Conservation (phyloP, 2,797 vertebrate species). For the Brachymystax lenok region DNA sequence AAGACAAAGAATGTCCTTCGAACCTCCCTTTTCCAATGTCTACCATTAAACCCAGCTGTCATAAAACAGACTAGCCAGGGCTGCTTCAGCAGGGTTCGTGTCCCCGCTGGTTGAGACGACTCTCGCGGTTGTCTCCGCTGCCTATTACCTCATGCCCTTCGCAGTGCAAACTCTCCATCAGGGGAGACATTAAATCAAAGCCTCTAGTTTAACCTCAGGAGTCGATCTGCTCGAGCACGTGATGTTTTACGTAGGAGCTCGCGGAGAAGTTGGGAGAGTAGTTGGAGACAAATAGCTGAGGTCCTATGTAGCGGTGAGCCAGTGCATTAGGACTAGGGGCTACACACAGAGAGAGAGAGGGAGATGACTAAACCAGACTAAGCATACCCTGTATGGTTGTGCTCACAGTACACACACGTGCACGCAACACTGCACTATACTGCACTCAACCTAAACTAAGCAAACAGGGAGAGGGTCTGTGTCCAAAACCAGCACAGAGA, state of each 20-base stretch:
- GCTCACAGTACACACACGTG: neutral
- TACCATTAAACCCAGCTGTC: conserved; percentile 48
- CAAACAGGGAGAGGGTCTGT: conserved; percentile 18
- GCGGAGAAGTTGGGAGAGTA: neutral
- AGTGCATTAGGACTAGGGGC: neutral
- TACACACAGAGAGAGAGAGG: neutral
- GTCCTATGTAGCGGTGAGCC: neutral
- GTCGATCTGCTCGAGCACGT: neutral
- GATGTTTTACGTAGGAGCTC: neutral
- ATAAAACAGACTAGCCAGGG: conserved; percentile 40
- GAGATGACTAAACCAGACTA: conserved; percentile 10
- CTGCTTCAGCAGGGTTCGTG: neutral
- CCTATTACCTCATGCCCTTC: conserved; percentile 60
- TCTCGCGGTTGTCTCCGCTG: conserved; percentile 38
- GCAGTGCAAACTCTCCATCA: conserved; percentile 36
- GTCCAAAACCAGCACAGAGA: neutral
- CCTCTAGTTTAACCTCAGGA: neutral
- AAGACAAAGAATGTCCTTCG: conserved; percentile 35
- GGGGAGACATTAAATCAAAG: conserved; percentile 21
- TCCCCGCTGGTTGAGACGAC: conserved; percentile 38
- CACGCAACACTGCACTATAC: neutral
- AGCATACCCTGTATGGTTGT: neutral
- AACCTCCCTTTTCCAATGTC: conserved; percentile 46
- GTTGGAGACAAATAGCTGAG: conserved; percentile 8
- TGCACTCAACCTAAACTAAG: conserved; percentile 9